phyloP scores from a whole-genome alignment of 2,113 vertebrate species.

The Hippocampus comes region DNA sequence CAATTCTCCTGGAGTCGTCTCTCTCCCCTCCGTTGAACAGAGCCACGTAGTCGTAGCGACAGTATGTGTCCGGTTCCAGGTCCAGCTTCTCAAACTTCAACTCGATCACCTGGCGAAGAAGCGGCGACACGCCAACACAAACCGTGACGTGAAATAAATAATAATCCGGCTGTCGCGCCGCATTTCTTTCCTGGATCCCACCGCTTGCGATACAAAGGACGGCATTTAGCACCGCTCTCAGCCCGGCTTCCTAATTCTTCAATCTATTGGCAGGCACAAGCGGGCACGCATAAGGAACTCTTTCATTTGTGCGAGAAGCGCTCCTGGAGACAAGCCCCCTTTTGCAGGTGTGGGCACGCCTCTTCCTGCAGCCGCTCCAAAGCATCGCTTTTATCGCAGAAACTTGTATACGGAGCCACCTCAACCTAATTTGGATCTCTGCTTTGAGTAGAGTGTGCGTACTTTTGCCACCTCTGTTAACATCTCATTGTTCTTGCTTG shows the following conservation, averaged over 20 bases:
- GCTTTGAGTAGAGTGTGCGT: too few species aligned
- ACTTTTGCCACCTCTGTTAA: too few species aligned
- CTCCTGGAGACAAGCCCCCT: constrained; percentile 31
- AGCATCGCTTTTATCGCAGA: background rate
- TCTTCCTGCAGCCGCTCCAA: constrained; percentile 11
- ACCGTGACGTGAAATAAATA: constrained; percentile 3
- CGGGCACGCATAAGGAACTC: constrained; percentile 55
- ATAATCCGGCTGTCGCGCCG: background rate
- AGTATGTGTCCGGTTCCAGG: constrained; percentile 82
- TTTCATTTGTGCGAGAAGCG: constrained; percentile 56
- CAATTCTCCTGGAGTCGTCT: constrained; percentile 79
- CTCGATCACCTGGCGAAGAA: constrained; percentile 75
- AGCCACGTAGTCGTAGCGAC: constrained; percentile 87
- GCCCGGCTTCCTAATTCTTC: constrained; percentile 30
- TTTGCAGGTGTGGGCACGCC: constrained; percentile 9
- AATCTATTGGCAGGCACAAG: constrained; percentile 41
- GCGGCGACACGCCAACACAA: constrained; percentile 16
- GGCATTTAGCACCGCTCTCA: constrained; percentile 51
- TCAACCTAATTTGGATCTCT: background rate
- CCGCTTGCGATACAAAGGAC: constrained; percentile 46
- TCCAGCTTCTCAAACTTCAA: constrained; percentile 86
- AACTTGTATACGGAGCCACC: background rate
- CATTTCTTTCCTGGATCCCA: constrained; percentile 18
- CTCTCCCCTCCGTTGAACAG: constrained; percentile 81
- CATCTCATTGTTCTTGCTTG: too few species aligned